phyloP scores from a whole-genome alignment of 2,888 invertebrate genomes.

The Drosophila borealis region DNA sequence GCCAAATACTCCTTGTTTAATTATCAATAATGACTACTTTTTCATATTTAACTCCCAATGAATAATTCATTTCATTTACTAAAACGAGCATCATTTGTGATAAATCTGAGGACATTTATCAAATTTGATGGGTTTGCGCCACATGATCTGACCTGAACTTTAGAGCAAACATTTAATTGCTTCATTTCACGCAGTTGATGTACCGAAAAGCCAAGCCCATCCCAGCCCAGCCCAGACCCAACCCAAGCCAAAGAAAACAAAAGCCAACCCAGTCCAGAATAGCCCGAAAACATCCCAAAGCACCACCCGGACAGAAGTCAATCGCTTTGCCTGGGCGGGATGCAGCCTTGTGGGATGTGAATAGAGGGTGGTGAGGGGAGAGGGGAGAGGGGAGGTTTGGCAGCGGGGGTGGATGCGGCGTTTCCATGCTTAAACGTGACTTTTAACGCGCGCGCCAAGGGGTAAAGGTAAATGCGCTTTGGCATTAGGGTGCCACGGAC shows the following conservation, averaged over 20 bases:
- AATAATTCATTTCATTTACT: neutral
- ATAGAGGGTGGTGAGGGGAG: slow-evolving; percentile 1
- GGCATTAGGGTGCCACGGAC: slow-evolving; percentile 45
- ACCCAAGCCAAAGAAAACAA: neutral
- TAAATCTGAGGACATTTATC: slow-evolving; percentile 60
- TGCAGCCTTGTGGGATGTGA: slow-evolving; percentile 36
- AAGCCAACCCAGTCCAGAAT: neutral
- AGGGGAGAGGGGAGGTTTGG: neutral
- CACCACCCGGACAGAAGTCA: slow-evolving; percentile 35
- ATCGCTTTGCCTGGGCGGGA: slow-evolving; percentile 15
- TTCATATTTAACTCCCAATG: neutral
- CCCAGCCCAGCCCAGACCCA: neutral
- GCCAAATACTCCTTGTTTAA: too few relatives aligned
- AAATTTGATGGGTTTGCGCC: slow-evolving; percentile 45
- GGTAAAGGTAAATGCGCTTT: slow-evolving; percentile 44
- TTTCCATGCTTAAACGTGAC: slow-evolving; percentile 68
- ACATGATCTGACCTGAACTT: slow-evolving; percentile 63
- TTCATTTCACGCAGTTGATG: slow-evolving; percentile 83
- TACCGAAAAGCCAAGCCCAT: slow-evolving; percentile 64
- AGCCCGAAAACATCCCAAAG: slow-evolving; percentile 28
- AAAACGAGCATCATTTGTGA: slow-evolving; percentile 23
- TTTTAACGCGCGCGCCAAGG: slow-evolving; percentile 66
- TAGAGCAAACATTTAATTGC: slow-evolving; percentile 75
- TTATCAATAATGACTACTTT: too few relatives aligned
- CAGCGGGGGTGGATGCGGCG: slow-evolving; percentile 35